A percentile compares a stretch with the other conserved stretches of the same genome.
These are phyloP conservation scores for Bergia sp. DNA, from an alignment of 92 coral and sea anemone species.

Conservation along the genomic window DNA sequence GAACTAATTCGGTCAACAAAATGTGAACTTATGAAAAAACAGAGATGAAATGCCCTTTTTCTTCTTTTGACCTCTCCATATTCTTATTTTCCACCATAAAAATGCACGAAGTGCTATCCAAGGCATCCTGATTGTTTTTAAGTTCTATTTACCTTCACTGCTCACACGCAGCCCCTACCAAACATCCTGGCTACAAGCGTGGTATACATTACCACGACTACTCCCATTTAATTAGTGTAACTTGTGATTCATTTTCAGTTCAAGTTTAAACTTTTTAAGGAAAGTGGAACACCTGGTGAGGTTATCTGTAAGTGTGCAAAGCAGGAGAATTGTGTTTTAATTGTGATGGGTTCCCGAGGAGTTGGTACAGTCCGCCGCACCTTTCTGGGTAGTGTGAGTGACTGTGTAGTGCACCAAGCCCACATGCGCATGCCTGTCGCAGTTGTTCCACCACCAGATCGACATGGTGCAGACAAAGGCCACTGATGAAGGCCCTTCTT, in stretches of 20 bases:
- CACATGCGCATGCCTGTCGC: slow-evolving; percentile 70
- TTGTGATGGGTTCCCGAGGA: slow-evolving; percentile 83
- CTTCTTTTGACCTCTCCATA: too few species aligned
- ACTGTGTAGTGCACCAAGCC: slow-evolving; percentile 78
- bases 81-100: too few species aligned
- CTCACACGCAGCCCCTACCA: too few species aligned
- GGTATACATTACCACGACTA: too few species aligned
- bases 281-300: slow-evolving; percentile 80
- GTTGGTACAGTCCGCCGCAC: slow-evolving; percentile 79
- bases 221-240: not conserved
- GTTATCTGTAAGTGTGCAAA: slow-evolving; percentile 76
- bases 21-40: too few species aligned
- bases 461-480: slow-evolving; percentile 2
- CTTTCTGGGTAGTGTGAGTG: slow-evolving; percentile 82
- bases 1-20: too few species aligned
- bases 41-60: too few species aligned
- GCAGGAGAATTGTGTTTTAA: slow-evolving; percentile 58
- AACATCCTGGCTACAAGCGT: too few species aligned
- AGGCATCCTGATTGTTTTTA: too few species aligned
- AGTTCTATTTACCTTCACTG: too few species aligned
- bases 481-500: not conserved
- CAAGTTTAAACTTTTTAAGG: slow-evolving; percentile 78
- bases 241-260: slow-evolving; percentile 49
- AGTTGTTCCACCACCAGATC: slow-evolving; percentile 70
- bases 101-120: too few species aligned